Evolutionary conservation across 1,140 invertebrate genomes (phyloP).

Genomic region (Fopius arisanus): DNA sequence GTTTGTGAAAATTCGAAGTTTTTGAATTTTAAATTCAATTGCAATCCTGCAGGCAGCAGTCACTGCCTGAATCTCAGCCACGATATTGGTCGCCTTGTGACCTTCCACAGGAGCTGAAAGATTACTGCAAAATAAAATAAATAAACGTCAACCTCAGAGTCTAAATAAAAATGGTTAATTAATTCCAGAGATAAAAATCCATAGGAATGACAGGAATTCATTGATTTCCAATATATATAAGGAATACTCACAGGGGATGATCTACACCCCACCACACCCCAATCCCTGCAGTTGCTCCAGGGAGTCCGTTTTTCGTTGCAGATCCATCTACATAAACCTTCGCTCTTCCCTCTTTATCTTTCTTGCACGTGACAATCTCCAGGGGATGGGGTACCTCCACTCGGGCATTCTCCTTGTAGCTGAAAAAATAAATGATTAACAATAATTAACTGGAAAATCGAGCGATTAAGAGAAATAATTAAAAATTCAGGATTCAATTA

Average conservation of each 20-base stretch:
- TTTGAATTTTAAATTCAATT: conserved; percentile 69
- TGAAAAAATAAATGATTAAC: neutral
- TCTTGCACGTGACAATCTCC: neutral
- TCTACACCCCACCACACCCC: conserved; percentile 87
- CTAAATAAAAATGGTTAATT: too few species aligned
- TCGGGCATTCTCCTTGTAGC: neutral
- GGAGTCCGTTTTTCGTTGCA: conserved; percentile 78
- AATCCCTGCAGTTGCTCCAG: conserved; percentile 79
- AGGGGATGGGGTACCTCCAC: neutral
- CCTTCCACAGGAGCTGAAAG: conserved; percentile 78
- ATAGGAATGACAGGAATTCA: neutral
- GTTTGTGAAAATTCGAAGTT: conserved; percentile 83
- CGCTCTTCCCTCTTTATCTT: conserved; percentile 45
- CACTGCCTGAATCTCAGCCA: conserved; percentile 90
- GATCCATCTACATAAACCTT: conserved; percentile 86
- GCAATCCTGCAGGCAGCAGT: conserved; percentile 79
- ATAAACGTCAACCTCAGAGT: too few species aligned
- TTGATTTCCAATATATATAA: neutral
- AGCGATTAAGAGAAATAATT: too few species aligned
- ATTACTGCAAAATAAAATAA: conserved; percentile 68
- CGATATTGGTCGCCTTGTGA: conserved; percentile 83
- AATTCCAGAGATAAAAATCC: too few species aligned
- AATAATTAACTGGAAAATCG: too few species aligned
- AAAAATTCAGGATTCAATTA: too few species aligned
- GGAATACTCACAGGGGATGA: conserved; percentile 70